Evolutionary conservation across 2,113 vertebrate genomes (phyloP), one percentile per base, ranked within the genome.

Genomic region (Irena cyanogastra): DNA sequence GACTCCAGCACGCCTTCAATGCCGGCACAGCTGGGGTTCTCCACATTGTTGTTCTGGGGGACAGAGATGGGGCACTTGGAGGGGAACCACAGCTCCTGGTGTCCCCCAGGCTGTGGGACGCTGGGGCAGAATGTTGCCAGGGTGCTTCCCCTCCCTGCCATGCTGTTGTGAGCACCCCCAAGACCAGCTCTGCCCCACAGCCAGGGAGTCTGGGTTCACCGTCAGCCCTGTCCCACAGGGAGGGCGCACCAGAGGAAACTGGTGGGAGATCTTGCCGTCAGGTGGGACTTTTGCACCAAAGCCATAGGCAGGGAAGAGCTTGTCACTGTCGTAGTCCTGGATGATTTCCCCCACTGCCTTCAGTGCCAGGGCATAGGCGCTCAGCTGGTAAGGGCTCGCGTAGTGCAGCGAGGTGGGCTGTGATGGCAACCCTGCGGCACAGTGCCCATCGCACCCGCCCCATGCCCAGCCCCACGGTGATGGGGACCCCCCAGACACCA

Each of bases 261-360:
- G 99, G 83, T 99, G 99, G 86, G 99, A 99, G 96, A 99, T 99
- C 96, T 99, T 99, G 96, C 99, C 99, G 2, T 99, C 99, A 4
- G 99, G 99, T 65, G 99, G 99, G 94, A 99, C 95, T 97, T 99
- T 99, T 97, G 99, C 99, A 7, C 99, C 99, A 12, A 99, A 99
- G 85, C 99, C 99, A 1, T 99, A 99, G 74, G 99, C 99, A 18
- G 99, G 99, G 96, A 99, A 99, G 95, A 99, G 99, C 95, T 99
- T 99, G 98, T 99, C 99, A 2, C 99, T 99, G 98, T 99, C 99
- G 7, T 99, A 99, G 98, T 99, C 99, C 98, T 99, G 99, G 97
- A 99, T 99, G 98, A 99, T 99, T 97, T 99, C 99, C 49, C 99
- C 99, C 54, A 99, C 99, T 10, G 99, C 99, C 97, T 99, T 99